Evolutionary conservation across 1,140 invertebrate genomes (phyloP), one percentile per base, ranked within the genome.

Genomic region (Drosophila azteca): DNA sequence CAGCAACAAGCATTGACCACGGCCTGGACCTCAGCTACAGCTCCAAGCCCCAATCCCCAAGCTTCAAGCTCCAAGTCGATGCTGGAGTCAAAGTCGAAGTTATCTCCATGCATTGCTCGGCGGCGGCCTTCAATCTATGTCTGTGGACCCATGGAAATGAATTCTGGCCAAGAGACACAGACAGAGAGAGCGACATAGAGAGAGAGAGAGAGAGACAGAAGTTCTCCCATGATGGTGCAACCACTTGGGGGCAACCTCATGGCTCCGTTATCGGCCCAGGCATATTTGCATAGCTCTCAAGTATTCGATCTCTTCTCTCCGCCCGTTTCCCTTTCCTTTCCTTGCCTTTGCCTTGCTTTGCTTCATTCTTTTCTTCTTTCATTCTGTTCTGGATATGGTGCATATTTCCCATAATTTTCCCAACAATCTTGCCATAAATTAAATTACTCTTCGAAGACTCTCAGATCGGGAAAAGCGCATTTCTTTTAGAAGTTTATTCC

Each of bases 221-320:
- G 43, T 69, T 68, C 63, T 68, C 9, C 49, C 58, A 43, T 39
- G 43, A 24, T 29, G 66, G 29, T 41, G 44, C 31, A 35, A 39
- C 35, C 35, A n/a, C n/a, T n/a, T n/a, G n/a, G n/a, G n/a, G n/a
- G 44, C 31, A 35, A 39, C 35, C 35, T 57, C 63, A 57, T 43
- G 66, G 15, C 78, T 68, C 79, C 73, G 78, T 81, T 81, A 81
- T 81, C 79, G 79, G 9, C 35, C 52, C 45, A 62, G 53, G 63
- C 79, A 77, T 81, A 82, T 81, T 81, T 81, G 79, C 79, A 81
- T 81, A 80, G 51, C 68, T 77, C 35, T 13, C 35, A 39, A 39
- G 11, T 11, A 3, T 39, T 13, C 31, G 31, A 35, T 35, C 9
- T 9, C 29, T 8, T 35, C 9, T 2, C 31, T 11, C 8, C 9